Evolutionary conservation across 2,888 invertebrate species (phyloP), one percentile per base, ranked within the genome.

Genomic region (Sisyra terminalis): DNA sequence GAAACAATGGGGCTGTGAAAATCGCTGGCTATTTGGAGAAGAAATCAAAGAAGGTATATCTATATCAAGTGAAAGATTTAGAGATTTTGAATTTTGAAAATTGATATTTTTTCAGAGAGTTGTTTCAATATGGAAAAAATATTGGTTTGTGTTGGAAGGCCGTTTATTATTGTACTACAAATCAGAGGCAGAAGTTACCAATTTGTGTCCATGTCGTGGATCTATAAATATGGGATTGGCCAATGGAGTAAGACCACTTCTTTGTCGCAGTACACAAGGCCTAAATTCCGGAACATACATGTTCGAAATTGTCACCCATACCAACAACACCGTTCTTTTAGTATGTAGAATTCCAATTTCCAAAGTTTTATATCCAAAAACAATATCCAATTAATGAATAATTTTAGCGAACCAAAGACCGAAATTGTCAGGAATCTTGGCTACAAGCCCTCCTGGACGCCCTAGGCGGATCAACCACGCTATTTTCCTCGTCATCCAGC

Each of bases 131-230:
- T 71, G 69, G 67, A 68, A 66, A 50, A 63, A 62, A 46, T 65
- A 66, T 52, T 71, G 70, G 69, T 71, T 69, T 48, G 69, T 70
- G 2, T 51, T 71, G 44, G 68, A 70, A 52, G 69, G 68, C 13
- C 58, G 66, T 31, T 55, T 69, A 10, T 56, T 70, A 31, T 55
- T 68, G 2, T 70, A 69, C 50, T 71, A 69, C 54, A 60, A 66
- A 47, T 67, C 66, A 2, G 65, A 69, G 51, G 57, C 61, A 29
- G 69, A 70, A 46, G 69, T 69, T 50, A 60, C 64, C 35, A 60
- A 63, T 29, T 53, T 69, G 17, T 64, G 67, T 6, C 66, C 68
- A 0, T 69, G 66, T 47, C 61, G 66, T 51, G 70, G 70, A 3
- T 65, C 67, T 2, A 63, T 70, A 30, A 69, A 63, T 51, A 57